Conservation (phyloP, 35 echinoderm and acorn worm species). For the Lytechinus variegatus region DNA sequence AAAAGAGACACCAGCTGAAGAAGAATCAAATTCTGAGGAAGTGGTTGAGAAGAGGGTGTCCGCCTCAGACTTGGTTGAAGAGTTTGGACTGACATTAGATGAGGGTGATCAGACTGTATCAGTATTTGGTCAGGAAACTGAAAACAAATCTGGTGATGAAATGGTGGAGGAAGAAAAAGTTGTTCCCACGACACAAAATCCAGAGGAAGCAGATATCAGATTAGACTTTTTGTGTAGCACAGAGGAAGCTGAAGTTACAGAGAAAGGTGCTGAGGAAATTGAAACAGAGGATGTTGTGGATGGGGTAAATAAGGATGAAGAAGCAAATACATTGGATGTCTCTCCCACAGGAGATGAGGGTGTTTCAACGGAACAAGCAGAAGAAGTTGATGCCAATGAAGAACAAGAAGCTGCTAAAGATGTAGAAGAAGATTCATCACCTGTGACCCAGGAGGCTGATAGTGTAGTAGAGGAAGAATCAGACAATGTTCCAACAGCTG, state of each 20-base stretch:
- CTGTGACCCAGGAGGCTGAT: neutral
- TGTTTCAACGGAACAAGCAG: neutral
- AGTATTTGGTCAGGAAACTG: neutral
- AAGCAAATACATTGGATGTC: neutral
- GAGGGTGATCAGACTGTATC: neutral
- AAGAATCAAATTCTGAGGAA: neutral
- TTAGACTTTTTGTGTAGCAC: neutral
- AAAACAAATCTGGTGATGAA: neutral
- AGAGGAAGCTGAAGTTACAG: neutral
- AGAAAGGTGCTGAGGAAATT: neutral
- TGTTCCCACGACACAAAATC: neutral
- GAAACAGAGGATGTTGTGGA: neutral
- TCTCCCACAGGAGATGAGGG: neutral
- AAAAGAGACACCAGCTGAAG: neutral
- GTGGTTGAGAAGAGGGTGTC: neutral
- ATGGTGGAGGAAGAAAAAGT: neutral
- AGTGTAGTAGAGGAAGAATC: neutral
- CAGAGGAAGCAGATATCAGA: neutral
- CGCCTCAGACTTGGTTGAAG: neutral
- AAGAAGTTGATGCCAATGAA: neutral
- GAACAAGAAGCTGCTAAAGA: neutral
- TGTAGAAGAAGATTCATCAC: neutral
- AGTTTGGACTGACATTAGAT: slow-evolving; percentile 7
- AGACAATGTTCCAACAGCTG: neutral
- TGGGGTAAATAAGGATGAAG: neutral